Base-by-base conservation (phyloP, 30 jellyfish, hydroid and myxozoan genomes). In the Chironex yamaguchii region DNA sequence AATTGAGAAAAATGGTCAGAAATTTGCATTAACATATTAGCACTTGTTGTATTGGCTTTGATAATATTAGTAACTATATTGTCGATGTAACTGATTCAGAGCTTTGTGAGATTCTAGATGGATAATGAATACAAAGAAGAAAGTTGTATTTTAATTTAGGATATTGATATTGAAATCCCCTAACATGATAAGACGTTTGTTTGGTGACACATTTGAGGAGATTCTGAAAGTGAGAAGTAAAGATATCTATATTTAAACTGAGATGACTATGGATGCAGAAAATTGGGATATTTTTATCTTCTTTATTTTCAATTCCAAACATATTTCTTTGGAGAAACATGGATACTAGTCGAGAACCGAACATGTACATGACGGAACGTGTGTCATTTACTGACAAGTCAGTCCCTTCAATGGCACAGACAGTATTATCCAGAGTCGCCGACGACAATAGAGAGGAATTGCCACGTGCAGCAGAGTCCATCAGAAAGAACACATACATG, bases 101-200 rank as follows among this genome's bases (percentile, higher is more conserved):
- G 42, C 14, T 22, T 25, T 64, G 27, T 22, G 0, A 64, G 14
- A 64, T 64, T 64, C 77, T 64, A 27, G 77, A 25, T 9, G 77
- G 77, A 22, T 64, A 50, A 31, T 27, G 9, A 25, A 64, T 22
- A 27, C 77, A 64, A 14, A 50, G 42, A 2, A 64, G 42, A 64
- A 64, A 64, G 2, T 64, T 9, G 30, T 64, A 25, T 67, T 29
- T 30, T 29, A 67, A 50, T 67, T 67, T 29, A 67, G 81, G 32
- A 34, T 14, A 67, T 28, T 67, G 35, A 33, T 2, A 27, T 70
- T 67, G 49, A 67, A 67, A 11, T 67, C 81, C 6, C 64, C 81
- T n/a, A n/a, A n/a, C n/a, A n/a, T n/a, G n/a, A n/a, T n/a, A n/a
- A n/a, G n/a, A n/a, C n/a, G n/a, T n/a, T n/a, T n/a, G n/a, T n/a